phyloP scores from a whole-genome alignment of 1,140 invertebrate genomes.

The Goniozus legneri region DNA sequence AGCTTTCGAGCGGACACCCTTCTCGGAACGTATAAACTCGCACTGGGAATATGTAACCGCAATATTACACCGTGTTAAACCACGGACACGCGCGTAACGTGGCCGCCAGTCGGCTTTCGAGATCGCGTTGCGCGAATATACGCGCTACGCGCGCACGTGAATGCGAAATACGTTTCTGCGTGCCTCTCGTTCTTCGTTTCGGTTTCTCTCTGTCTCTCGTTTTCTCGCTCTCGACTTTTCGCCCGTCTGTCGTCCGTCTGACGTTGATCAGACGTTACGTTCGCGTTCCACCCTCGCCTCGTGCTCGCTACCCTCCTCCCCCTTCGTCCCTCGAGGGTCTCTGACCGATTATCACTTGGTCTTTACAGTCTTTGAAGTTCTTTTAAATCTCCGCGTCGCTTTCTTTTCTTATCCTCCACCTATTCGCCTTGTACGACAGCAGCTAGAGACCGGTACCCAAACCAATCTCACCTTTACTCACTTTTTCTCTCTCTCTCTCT shows the following conservation, averaged over 20 bases:
- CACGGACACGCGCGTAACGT: too few relatives aligned
- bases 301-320: too few relatives aligned
- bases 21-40: too few relatives aligned
- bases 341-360: conserved; percentile 48
- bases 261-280: background rate
- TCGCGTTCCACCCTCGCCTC: background rate
- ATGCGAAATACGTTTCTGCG: conserved; percentile 12
- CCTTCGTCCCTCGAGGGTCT: too few relatives aligned
- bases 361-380: conserved; percentile 45
- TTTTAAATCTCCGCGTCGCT: conserved; percentile 30
- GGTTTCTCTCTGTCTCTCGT: conserved; percentile 23
- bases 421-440: conserved; percentile 7
- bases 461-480: too few relatives aligned
- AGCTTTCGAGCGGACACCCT: too few relatives aligned
- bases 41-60: too few relatives aligned
- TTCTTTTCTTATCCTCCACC: conserved; percentile 11
- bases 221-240: conserved; percentile 7
- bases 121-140: too few relatives aligned
- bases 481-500: conserved; percentile 8
- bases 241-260: conserved; percentile 15
- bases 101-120: too few relatives aligned
- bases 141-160: background rate
- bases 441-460: too few relatives aligned
- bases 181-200: conserved; percentile 20
- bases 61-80: too few relatives aligned